Base-by-base conservation (phyloP, 2,888 invertebrate species). In the Lasioglossum figueresi region DNA sequence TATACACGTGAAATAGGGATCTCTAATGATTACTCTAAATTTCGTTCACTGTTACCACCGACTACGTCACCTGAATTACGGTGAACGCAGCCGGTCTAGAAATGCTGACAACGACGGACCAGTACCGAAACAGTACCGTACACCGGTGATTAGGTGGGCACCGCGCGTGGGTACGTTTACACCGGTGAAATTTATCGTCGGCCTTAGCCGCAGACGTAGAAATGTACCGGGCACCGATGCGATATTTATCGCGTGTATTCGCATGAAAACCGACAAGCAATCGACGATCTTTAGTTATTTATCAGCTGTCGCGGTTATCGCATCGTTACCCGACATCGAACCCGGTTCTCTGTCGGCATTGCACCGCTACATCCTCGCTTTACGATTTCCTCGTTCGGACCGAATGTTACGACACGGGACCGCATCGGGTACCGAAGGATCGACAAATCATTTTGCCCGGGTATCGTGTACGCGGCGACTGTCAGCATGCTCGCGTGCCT, bases 281-380 rank as follows among this genome's bases (percentile, higher is more conserved):
- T 86, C 86, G 86, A 66, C 76, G 86, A 76, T 85, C 86, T 82
- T 86, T 79, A 74, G 79, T 86, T 85, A 85, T 86, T 86, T 86
- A 86, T 81, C 76, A 77, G 81, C 72, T 56, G 76, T 71, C 70
- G 72, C 31, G 63, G 70, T 81, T 81, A 81, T 86, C 86, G 82
- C 86, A 76, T 86, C 85, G 86, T 85, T 86, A 85, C 73, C 75
- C 68, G 73, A 79, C 82, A 76, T 73, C 82, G 76, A 40, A 37
- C 72, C 72, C 72, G 34, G 77, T 37, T 45, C 52, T 71, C 72
- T 76, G 71, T 86, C 74, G 63, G 73, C 66, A 27, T 48, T 19
- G n/a, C 71, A n/a, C 59, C 31, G 79, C 82, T 82, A 86, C 86
- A 86, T 82, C 86, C 76, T 82, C 86, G 72, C 56, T 79, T 76